Base-by-base conservation (phyloP, 2,797 vertebrate species). In the Periophthalmus magnuspinnatus region DNA sequence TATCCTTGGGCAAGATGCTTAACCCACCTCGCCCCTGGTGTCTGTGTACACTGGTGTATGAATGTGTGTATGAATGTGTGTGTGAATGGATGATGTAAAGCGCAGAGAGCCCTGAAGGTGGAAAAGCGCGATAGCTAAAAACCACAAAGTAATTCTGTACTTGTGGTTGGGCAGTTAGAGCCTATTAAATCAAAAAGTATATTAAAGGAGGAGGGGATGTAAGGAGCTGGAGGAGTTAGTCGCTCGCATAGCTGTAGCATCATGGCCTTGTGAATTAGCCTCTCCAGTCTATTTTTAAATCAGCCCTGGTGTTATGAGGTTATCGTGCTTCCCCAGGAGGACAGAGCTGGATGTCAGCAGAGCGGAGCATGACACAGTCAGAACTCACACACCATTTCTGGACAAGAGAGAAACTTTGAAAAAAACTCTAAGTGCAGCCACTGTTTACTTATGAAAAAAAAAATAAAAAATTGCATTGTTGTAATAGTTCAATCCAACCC, bases 381-480 rank as follows among this genome's bases (percentile, higher is more conserved):
- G 82, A 70, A 72, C 81, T 75, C 65, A 83, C 56, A 81, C 76
- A 68, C 69, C 65, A 70, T 86, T 13, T 78, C 79, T 80, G 68
- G 68, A 83, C 67, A 70, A 52, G 7, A 64, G n/a, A 57, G 62
- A 60, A 65, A 82, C 52, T 79, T 59, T 77, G 79, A 68, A 45
- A 78, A 77, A 75, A 66, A 45, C 41, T 28, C 1, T 3, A 48
- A 48, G 1, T 22, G 5, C 59, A n/a, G 32, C 3, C 55, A 57
- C 5, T 57, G 24, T 57, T 1, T n/a, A 41, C 38, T 13, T 11
- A 11, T 41, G 11, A 41, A 13, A 13, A 11, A 41, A 13, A 41
- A 41, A 11, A 41, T 13, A 13, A 11, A 41, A 13, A 41, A 41
- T 41, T 38, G 10, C 9, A 38, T 41, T 11, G 11, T 41, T 2